These are phyloP conservation scores for Gymnosoma rotundatum DNA, from an alignment of 2,888 invertebrate genomes.

Conservation along the genomic window DNA sequence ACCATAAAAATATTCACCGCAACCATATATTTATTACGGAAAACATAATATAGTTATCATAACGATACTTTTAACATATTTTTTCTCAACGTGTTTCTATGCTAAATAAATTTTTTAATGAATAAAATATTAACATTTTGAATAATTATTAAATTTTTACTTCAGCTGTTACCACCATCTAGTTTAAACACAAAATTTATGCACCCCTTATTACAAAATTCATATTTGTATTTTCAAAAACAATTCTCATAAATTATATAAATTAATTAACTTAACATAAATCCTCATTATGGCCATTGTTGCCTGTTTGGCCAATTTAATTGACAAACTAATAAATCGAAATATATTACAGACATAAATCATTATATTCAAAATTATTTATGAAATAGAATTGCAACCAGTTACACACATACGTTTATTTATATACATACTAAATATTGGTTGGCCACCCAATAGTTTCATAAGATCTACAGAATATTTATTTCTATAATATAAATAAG, in stretches of 20 bases:
- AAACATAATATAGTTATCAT: too few species aligned
- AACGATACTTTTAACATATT: too few species aligned
- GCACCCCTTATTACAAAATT: constrained; percentile 38
- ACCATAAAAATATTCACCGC: too few species aligned
- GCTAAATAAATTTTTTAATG: not conserved
- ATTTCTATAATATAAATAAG: constrained; percentile 30
- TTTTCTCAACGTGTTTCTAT: too few species aligned
- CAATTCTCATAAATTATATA: constrained; percentile 70
- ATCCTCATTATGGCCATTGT: constrained; percentile 67
- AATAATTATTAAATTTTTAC: constrained; percentile 34
- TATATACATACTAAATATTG: not conserved
- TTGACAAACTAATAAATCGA: constrained; percentile 72
- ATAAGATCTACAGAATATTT: constrained; percentile 32
- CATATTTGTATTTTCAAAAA: constrained; percentile 36
- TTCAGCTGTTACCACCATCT: constrained; percentile 56
- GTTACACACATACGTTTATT: not conserved
- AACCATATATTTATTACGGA: too few species aligned
- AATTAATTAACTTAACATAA: constrained; percentile 73
- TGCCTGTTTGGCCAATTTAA: constrained; percentile 68
- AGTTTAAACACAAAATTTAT: constrained; percentile 34
- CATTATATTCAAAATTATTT: constrained; percentile 63
- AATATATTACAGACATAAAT: constrained; percentile 69
- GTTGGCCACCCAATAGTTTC: constrained; percentile 55
- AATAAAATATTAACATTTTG: not conserved
- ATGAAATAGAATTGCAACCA: constrained; percentile 42